Evolutionary conservation across 2,113 vertebrate genomes (phyloP), one percentile per base, ranked within the genome.

Genomic region (Rhegmatorhina hoffmannsi): DNA sequence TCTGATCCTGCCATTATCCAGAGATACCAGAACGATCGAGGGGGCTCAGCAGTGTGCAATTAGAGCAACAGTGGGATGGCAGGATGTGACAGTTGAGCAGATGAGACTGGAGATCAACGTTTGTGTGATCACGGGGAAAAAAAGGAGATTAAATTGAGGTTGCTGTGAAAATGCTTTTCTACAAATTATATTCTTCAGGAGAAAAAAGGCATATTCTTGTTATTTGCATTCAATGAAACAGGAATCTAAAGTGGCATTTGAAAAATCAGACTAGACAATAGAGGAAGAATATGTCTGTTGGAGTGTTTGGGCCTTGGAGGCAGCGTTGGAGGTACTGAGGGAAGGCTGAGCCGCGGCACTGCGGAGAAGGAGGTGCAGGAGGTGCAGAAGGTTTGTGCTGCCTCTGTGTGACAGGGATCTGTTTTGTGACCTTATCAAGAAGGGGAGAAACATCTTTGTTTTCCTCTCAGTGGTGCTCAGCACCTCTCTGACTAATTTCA

Each of bases 21-120:
- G 95, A 62, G 82, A 79, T 72, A 17, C 87, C 18, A 11, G 70
- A 90, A 81, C 17, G 38, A 81, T 69, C 1, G 66, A 95, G 84
- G 87, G 70, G 72, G 79, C 92, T 94, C 93, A 87, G 91, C 87
- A 86, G 90, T 9, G 50, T 53, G 74, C 90, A 90, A 62, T 96
- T 93, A 95, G 82, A 95, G 83, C 90, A 91, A 11, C 93, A 83
- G 94, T 94, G 49, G 56, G 76, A 44, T 80, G 72, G 87, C 89
- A 93, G 69, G 74, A 75, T 94, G 80, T 80, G 94, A 56, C 84
- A 77, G 74, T 47, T 79, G 90, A 96, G 91, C 90, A 93, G 78
- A 92, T 88, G 84, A 96, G 92, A 55, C 59, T 79, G 50, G 67
- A 93, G 83, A 90, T 83, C n/a, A 55, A 62, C 17, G 1, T 84